phyloP scores from a whole-genome alignment of 2,888 invertebrate species.

The Cantharis flavilabris region DNA sequence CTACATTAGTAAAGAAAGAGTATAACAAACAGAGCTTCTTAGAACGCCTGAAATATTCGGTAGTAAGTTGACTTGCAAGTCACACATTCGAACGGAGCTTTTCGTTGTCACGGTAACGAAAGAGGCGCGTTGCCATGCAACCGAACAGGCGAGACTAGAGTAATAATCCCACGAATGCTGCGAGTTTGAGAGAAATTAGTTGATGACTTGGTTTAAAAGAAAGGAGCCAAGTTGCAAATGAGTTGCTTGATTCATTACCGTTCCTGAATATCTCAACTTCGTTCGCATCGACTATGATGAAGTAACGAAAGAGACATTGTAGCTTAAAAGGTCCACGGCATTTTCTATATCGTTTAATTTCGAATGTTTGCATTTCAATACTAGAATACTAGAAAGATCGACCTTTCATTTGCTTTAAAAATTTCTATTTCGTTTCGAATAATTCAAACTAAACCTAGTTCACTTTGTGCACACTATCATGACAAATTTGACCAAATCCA shows the following conservation, averaged over 20 bases:
- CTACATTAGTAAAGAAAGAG: conserved; percentile 43
- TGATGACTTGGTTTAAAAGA: conserved; percentile 53
- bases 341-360: conserved; percentile 4
- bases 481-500: neutral
- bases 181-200: conserved; percentile 54
- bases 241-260: conserved; percentile 51
- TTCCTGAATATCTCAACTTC: conserved; percentile 35
- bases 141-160: conserved; percentile 41
- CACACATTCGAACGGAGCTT: conserved; percentile 45
- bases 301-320: conserved; percentile 13
- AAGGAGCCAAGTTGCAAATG: conserved; percentile 53
- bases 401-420: neutral
- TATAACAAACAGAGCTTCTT: conserved; percentile 45
- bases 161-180: conserved; percentile 51
- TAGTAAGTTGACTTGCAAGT: conserved; percentile 50
- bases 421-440: neutral
- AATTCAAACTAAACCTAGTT: neutral
- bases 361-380: neutral
- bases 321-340: conserved; percentile 5
- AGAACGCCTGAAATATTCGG: conserved; percentile 43
- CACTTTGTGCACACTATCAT: neutral
- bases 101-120: conserved; percentile 43
- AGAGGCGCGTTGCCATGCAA: conserved; percentile 47
- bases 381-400: neutral
- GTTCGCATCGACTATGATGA: conserved; percentile 15